Base-by-base conservation (phyloP, 2,113 vertebrate genomes). In the Vidua chalybeata region DNA sequence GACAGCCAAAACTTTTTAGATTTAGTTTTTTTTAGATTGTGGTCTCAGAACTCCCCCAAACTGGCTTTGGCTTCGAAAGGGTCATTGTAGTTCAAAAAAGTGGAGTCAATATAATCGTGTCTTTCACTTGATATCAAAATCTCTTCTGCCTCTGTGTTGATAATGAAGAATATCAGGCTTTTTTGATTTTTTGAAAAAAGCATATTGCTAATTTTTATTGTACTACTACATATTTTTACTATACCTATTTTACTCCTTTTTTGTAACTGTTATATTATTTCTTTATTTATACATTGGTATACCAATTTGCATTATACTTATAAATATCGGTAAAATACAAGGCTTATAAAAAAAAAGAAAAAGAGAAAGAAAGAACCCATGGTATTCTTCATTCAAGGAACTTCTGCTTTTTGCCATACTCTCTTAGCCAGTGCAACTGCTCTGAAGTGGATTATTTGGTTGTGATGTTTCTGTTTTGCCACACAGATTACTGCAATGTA, bases 301-400 rank as follows among this genome's bases (percentile, higher is more conserved):
- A 24, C 23, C 4, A 15, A n/a, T 64, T 26, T 75, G 21, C 17
- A 11, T 59, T 71, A 35, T 59, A 46, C 5, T 15, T 86, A 2
- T 39, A 80, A 56, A 22, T 64, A 90, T 37, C 7, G 18, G 7
- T 49, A 26, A 7, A 46, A n/a, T 56, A 49, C 7, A 63, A 33
- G 10, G 18, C 35, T 82, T 21, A 48, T 59, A n/a, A n/a, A n/a
- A n/a, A n/a, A n/a, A 35, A 35, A 7, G 22, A 27, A 82, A 45
- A 7, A 8, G 1, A 37, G 2, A 55, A 31, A 15, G 27, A 4
- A 26, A 51, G 64, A 26, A 45, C 4, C 0, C 2, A 9, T 3
- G 2, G 2, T 27, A 22, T 78, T 72, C 35, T 87, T 68, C 21
- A 23, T 48, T 68, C 26, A 74, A 55, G 86, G 27, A 90, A 3